Evolutionary conservation across 2,888 invertebrate genomes (phyloP), one percentile per base, ranked within the genome.

Genomic region (Frankliniella intonsa): DNA sequence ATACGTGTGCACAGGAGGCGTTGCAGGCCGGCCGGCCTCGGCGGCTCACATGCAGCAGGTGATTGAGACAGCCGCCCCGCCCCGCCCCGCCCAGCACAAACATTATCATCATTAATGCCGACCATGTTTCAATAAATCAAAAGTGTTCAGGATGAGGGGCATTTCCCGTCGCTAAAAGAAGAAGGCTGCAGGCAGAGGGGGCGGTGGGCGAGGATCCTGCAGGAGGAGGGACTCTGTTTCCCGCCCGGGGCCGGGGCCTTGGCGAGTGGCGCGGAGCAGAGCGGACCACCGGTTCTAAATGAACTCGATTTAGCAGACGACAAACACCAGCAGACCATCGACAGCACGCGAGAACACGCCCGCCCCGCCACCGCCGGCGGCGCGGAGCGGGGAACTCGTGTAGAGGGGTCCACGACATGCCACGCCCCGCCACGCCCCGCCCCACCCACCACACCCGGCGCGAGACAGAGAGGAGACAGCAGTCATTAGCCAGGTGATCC

Each of bases 401-500:
- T 38, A 2, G 38, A 38, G 38, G 38, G 38, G 38, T 2, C 38
- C 38, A 38, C 38, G 5, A 38, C 38, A 38, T 5, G 38, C 38
- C 38, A 5, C 38, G 55, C 62, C 62, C 11, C n/a, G 19, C 62
- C 62, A 55, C 55, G 14, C 55, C 12, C 3, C 55, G 14, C 12
- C 55, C 55, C 55, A 55, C 55, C 62, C 62, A 55, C 7, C 10
- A 17, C 17, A n/a, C 62, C 62, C 62, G 62, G 62, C 62, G 62
- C 38, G 55, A 55, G 55, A 55, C 55, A 55, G 55, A 55, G 55
- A 55, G 55, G 55, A 55, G 17, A 55, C 69, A 10, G 22, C 69
- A 76, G 69, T 76, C 69, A 76, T 76, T 76, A 76, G 69, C 69
- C 22, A 25, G 69, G 25, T 76, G 69, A 76, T 76, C 69, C 69